Evolutionary conservation across 2,113 vertebrate species (phyloP), one percentile per base, ranked within the genome.

Genomic region (Sceloporus tristichus): DNA sequence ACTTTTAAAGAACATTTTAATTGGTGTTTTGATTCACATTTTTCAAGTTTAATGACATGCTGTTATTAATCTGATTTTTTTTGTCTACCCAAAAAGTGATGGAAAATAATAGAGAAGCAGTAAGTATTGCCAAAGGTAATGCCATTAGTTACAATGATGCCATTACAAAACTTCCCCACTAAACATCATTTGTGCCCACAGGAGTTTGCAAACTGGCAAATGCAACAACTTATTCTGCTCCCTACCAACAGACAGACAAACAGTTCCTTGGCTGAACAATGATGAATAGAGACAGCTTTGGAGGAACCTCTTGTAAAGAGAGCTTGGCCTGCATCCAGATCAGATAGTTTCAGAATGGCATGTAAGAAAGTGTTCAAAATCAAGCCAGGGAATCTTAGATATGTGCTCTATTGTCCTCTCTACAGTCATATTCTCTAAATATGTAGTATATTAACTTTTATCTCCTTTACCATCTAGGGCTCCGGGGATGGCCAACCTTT

Each of bases 241-340:
- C 74, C 81, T 23, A 0, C 0, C 18, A 34, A 34, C 34, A 34
- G 54, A 11, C 86, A 78, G 34, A 48, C 54, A 4, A 84, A 27
- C 29, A 7, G 62, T 0, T 2, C 2, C 53, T 40, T 75, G 42
- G 42, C 54, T 1, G 56, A 79, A 48, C 78, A 62, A 38, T 14
- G 66, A 81, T 2, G 7, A 84, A 62, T 54, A 87, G 74, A 56
- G 42, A 71, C 87, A 92, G 78, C 48, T 84, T 74, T 84, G 66
- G 40, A 84, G 18, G 34, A 83, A 27, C 53, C 23, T n/a, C 21
- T 14, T 0, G 29, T 13, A 29, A 53, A 11, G 27, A 40, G 78
- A 29, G 27, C 10, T 2, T 38, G 23, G 87, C 73, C n/a, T 0
- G 5, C 66, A 68, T 19, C 66, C 66, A 68, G 66, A 68, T 68